Base-by-base conservation (phyloP, 2,797 vertebrate species). In the Anolis apletophallus region DNA sequence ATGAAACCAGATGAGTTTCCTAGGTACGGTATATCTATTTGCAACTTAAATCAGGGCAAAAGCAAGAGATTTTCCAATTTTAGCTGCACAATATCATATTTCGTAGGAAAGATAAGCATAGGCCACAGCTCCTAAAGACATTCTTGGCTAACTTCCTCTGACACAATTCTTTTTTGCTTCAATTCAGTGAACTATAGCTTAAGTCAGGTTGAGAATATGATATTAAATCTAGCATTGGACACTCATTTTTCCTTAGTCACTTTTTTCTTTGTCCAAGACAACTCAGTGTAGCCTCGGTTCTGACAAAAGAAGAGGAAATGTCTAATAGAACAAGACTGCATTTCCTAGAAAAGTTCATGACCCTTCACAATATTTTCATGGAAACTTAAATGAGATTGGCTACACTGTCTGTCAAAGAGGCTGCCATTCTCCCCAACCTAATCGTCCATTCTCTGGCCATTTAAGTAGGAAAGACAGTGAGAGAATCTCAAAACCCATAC, bases 261-360 rank as follows among this genome's bases (percentile, higher is more conserved):
- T 50, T 54, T 72, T 83, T 73, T 73, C 13, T 83, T 73, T 73
- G 69, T 21, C 54, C 16, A 40, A 80, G 72, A 73, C 21, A 83
- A 8, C 81, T 36, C 68, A 29, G 29, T 34, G 34, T 11, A 55
- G 13, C 26, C 34, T 82, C 23, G 36, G 8, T 14, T 40, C 23
- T 36, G 54, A 59, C 54, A 59, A 83, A 83, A 40, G 23, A n/a
- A 40, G 26, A 83, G 26, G 67, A 83, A 57, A 34, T 69, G 21
- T 71, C 36, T 80, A 64, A 80, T 64, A 26, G 9, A 80, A 46
- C n/a, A 80, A 46, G 26, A 40, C 29, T 80, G 59, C 64, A 46
- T 80, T 80, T 80, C 57, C 36, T 40, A 61, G 34, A 23, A 80
- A 80, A 64, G 10, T 36, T 61, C 34, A 64, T 80, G 57, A 12